phyloP scores from a whole-genome alignment of 2,797 vertebrate species.

The Tangara arthus region DNA sequence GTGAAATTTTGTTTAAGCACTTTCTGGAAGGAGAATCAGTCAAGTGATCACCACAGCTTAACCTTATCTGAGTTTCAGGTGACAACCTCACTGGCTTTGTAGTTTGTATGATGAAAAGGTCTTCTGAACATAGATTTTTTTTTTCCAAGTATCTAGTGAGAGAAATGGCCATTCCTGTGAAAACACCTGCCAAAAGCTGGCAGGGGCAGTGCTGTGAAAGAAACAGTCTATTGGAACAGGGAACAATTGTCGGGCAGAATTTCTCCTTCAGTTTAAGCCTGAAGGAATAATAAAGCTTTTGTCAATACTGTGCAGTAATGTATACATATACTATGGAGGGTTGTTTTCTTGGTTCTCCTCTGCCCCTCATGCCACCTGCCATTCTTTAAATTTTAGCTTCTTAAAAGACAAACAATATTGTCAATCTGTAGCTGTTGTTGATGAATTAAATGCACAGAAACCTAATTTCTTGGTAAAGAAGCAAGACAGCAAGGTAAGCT shows the following conservation, averaged over 20 bases:
- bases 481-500: not conserved
- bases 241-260: constrained; percentile 69
- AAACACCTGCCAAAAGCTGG: constrained; percentile 61
- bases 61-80: constrained; percentile 79
- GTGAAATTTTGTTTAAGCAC: constrained; percentile 75
- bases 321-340: not conserved
- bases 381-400: not conserved
- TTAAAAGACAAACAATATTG: not conserved
- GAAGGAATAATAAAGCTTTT: constrained; percentile 41
- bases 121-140: constrained; percentile 68
- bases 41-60: constrained; percentile 75
- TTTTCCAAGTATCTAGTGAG: constrained; percentile 66
- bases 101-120: constrained; percentile 70
- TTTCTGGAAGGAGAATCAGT: constrained; percentile 72
- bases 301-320: not conserved
- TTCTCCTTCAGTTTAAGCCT: constrained; percentile 37
- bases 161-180: constrained; percentile 54
- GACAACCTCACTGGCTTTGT: constrained; percentile 77
- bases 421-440: not conserved
- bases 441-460: not conserved
- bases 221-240: constrained; percentile 73
- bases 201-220: constrained; percentile 73
- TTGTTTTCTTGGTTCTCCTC: not conserved
- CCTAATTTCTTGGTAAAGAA: not conserved
- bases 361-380: not conserved